Conservation (phyloP, 2,888 invertebrate species). For the Abscondita cerata region DNA sequence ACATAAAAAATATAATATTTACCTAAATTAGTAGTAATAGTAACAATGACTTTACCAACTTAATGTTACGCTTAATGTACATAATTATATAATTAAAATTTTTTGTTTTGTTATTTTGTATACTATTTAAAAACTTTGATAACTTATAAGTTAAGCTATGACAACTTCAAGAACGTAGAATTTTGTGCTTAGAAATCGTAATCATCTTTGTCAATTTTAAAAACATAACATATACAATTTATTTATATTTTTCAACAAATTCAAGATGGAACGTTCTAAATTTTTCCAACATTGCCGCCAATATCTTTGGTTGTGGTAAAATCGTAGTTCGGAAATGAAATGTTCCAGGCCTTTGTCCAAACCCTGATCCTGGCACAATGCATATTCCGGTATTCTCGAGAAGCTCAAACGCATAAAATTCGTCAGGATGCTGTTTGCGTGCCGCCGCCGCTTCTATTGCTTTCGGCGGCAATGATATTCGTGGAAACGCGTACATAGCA, state of each 20-base stretch:
- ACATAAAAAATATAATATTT: too few relatives aligned
- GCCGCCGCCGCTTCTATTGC: conserved; percentile 85
- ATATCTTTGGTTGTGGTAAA: conserved; percentile 83
- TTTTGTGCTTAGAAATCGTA: too few relatives aligned
- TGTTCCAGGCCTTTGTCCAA: conserved; percentile 93
- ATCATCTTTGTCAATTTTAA: too few relatives aligned
- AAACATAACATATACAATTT: too few relatives aligned
- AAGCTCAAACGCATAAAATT: conserved; percentile 90
- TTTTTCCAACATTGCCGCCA: conserved; percentile 82
- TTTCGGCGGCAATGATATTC: conserved; percentile 79
- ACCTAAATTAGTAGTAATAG: too few relatives aligned
- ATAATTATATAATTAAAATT: too few relatives aligned
- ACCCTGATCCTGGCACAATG: conserved; percentile 93
- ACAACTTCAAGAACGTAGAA: too few relatives aligned
- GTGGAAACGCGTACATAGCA: conserved; percentile 99
- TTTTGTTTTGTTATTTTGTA: too few relatives aligned
- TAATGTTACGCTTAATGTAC: too few relatives aligned
- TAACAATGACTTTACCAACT: too few relatives aligned
- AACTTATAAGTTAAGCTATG: too few relatives aligned
- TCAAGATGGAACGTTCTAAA: conserved; percentile 84
- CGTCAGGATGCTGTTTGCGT: conserved; percentile 79
- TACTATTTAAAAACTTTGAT: too few relatives aligned
- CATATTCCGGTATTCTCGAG: conserved; percentile 92
- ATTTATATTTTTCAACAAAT: conserved; percentile 79
- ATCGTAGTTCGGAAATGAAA: conserved; percentile 93